These are phyloP conservation scores for Oncorhynchus tshawytscha DNA, from an alignment of 2,113 vertebrate genomes.

Conservation along the genomic window DNA sequence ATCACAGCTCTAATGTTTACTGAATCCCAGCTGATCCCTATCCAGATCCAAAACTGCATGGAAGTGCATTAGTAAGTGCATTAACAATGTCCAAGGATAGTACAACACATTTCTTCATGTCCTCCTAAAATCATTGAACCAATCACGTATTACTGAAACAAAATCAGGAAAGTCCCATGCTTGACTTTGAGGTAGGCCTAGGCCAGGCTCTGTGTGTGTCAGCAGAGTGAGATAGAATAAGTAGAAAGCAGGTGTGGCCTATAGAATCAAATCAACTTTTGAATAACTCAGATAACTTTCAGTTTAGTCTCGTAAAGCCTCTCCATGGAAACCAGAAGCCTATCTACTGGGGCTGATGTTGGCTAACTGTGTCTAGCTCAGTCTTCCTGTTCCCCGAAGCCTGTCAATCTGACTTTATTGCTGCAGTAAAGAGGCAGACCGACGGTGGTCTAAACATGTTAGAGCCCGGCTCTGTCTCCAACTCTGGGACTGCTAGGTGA, in stretches of 20 bases:
- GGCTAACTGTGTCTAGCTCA: neutral
- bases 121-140: no score
- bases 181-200: no score
- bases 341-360: neutral
- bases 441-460: constrained; percentile 28
- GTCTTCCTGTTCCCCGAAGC: neutral
- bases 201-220: no score
- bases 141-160: no score
- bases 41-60: neutral
- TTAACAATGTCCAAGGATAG: neutral
- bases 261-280: neutral
- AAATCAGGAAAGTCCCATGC: no score
- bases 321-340: neutral
- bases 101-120: no score
- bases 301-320: neutral
- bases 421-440: constrained; percentile 34
- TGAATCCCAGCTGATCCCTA: neutral
- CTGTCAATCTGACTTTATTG: constrained; percentile 29
- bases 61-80: neutral
- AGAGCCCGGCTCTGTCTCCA: neutral
- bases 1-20: neutral
- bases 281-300: neutral
- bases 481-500: neutral
- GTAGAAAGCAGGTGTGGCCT: neutral
- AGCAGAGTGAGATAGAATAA: no score